Base-by-base conservation (phyloP, 2,888 invertebrate genomes). In the Pristionchus entomophagus region DNA sequence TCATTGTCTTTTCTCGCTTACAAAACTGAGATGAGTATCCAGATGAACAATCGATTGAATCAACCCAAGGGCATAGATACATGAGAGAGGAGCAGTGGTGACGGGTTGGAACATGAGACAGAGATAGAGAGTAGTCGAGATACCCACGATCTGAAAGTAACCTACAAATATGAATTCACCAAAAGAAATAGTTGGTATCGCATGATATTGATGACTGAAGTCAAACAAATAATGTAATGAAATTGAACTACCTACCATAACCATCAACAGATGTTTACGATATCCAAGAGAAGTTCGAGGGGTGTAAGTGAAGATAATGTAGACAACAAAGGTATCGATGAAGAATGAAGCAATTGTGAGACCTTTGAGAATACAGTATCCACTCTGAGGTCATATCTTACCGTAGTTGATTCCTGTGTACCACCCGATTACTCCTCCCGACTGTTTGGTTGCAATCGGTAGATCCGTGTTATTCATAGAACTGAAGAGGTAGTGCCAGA, bases 81-180 rank as follows among this genome's bases (percentile, higher is more conserved):
- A 78, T 0, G 78, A 78, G 32, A 78, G 78, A 8, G 78, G 78
- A 51, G 78, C 49, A 51, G 49, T 78, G 26, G 78, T 78, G 14
- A 78, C 45, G 22, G 78, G 78, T 78, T 78, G 78, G 49, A 78
- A 78, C 29, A 78, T 49, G 29, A 78, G 49, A 78, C 78, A 78
- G 49, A 78, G 78, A 49, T 78, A 78, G 29, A 51, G 45, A 32
- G 78, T 78, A 8, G 78, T 78, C 8, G 38, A 17, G 26, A 51
- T 51, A 1, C 78, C 78, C 32, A 78, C 19, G 78, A 78, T 17
- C 45, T 49, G n/a, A 22, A 5, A 65, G 14, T 5, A 65, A 12
- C n/a, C n/a, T n/a, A n/a, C n/a, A n/a, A n/a, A n/a, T n/a, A n/a
- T n/a, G n/a, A n/a, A n/a, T n/a, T n/a, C n/a, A n/a, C n/a, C n/a